Base-by-base conservation (phyloP, 1,140 invertebrate genomes). In the Yoshiicerus persimilis region DNA sequence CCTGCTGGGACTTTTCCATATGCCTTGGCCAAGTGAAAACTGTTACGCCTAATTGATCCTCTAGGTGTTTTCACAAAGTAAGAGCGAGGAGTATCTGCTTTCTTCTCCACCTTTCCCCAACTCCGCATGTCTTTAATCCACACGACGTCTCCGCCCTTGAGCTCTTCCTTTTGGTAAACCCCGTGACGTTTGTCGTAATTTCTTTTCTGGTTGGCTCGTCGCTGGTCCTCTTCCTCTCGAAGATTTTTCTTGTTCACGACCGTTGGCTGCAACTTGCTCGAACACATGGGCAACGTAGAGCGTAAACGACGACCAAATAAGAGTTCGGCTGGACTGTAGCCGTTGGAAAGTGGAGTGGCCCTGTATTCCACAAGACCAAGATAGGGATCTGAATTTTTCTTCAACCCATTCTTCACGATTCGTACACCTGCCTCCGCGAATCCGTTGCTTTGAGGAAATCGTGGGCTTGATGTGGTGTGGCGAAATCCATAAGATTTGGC, bases 101-200 rank as follows among this genome's bases (percentile, higher is more conserved):
- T 41, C 70, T 20, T 0, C 36, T 47, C 13, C n/a, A 90, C 84
- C 27, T 30, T 87, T 27, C 90, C 90, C 38, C 90, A 89, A 1
- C n/a, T 38, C 9, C 88, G 38, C 20, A 91, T 64, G 80, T 91
- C 90, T 0, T 32, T 88, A 20, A 91, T 84, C 90, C 90, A 90
- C 20, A 90, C 90, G n/a, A 13, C 32, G 34, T 90, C 89, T 1
- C 56, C 30, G 77, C 75, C 32, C 66, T 5, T 9, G 10, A 88
- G 47, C 0, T 4, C 80, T 8, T 5, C 47, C n/a, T 84, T 41
- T 23, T 88, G 56, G 3, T 32, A 62, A 5, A 86, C 75, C 1
- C 90, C 84, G 64, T 91, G 90, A 39, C 88, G 66, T 16, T 39
- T 30, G 62, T 90, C 75, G 64, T 64, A 90, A 47, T 88, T 30